A percentile compares a stretch with the other conserved stretches of the same genome.
Conservation (phyloP, 2,888 invertebrate species). For the Orthosia gracilis region DNA sequence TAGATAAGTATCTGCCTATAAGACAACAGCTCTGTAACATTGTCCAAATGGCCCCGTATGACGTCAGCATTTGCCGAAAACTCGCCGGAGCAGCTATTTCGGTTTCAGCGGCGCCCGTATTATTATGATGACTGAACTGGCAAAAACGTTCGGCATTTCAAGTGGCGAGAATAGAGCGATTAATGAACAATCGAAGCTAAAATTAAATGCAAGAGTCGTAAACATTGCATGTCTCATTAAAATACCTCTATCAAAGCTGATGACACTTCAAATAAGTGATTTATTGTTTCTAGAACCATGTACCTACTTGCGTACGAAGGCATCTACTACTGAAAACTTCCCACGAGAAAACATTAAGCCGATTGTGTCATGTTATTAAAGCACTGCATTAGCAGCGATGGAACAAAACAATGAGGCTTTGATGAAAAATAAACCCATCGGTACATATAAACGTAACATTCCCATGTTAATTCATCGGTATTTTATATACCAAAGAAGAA, state of each 20-base stretch:
- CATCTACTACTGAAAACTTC: constrained; percentile 45
- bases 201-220: constrained; percentile 57
- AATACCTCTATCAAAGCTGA: constrained; percentile 45
- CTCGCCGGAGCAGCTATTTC: constrained; percentile 81
- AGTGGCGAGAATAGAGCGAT: constrained; percentile 75
- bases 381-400: constrained; percentile 47
- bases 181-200: constrained; percentile 72
- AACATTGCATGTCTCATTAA: constrained; percentile 50
- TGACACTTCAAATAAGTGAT: constrained; percentile 46
- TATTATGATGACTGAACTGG: constrained; percentile 82
- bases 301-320: constrained; percentile 19
- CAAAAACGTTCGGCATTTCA: constrained; percentile 82
- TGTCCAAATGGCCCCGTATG: constrained; percentile 83
- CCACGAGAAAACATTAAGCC: constrained; percentile 61
- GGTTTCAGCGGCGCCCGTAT: constrained; percentile 78
- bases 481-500: constrained; percentile 40
- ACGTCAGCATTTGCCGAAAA: constrained; percentile 85
- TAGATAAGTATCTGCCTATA: constrained; percentile 42
- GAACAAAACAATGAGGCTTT: constrained; percentile 58
- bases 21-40: constrained; percentile 71
- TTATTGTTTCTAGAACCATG: constrained; percentile 44
- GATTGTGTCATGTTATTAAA: constrained; percentile 54
- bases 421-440: constrained; percentile 51
- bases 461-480: constrained; percentile 31
- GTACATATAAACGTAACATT: constrained; percentile 17